Conservation (phyloP, 2,888 invertebrate genomes). For the Stegana nigrithorax region DNA sequence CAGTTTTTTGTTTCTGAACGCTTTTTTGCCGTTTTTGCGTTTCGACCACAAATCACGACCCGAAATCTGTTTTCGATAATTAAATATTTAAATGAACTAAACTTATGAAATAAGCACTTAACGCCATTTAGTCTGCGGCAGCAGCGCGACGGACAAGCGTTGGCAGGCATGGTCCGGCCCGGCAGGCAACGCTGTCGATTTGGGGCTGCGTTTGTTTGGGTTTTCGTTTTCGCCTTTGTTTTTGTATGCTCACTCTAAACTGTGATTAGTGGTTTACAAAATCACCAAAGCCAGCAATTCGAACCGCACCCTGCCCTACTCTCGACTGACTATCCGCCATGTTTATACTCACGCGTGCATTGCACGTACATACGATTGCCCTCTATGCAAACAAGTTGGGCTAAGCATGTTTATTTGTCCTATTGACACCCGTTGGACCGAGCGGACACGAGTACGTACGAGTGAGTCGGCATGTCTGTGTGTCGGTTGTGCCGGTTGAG, state of each 20-base stretch:
- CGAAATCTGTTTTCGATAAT: constrained; percentile 16
- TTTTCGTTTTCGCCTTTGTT: too few species aligned
- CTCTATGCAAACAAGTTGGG: constrained; percentile 1
- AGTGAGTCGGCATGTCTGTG: not conserved
- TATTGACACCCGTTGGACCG: constrained; percentile 20
- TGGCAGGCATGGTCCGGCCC: too few species aligned
- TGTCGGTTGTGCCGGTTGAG: too few species aligned
- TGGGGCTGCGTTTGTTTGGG: too few species aligned
- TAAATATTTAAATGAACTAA: constrained; percentile 23
- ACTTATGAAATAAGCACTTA: constrained; percentile 19
- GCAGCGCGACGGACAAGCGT: too few species aligned
- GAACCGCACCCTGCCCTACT: not conserved
- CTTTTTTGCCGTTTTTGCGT: not conserved
- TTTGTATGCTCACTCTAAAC: not conserved
- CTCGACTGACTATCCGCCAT: not conserved
- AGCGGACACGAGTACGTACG: not conserved
- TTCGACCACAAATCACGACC: constrained; percentile 15
- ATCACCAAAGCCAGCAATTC: constrained; percentile 9
- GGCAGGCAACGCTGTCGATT: too few species aligned
- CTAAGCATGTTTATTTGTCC: constrained; percentile 19
- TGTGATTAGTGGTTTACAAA: constrained; percentile 18
- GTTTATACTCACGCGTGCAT: not conserved
- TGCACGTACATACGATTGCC: not conserved
- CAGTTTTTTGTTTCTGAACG: not conserved
- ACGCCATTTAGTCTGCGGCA: constrained; percentile 20